phyloP scores from a whole-genome alignment of 2,797 vertebrate species.

The Enteromius argenteus region DNA sequence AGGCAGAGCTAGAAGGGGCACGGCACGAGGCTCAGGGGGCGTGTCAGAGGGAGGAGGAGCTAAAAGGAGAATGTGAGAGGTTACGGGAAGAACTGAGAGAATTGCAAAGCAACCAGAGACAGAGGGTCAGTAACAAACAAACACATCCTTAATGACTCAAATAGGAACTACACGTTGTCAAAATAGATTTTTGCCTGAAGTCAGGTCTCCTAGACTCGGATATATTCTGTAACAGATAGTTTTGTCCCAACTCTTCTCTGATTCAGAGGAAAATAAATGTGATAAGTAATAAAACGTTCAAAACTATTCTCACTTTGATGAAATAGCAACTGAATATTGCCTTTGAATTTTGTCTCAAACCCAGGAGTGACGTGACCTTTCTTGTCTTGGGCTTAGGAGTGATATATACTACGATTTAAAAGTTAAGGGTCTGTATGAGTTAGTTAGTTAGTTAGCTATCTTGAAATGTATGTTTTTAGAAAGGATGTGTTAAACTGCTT shows the following conservation, averaged over 20 bases:
- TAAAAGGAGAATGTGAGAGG: conserved; percentile 88
- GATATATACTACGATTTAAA: neutral
- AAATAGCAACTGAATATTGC: neutral
- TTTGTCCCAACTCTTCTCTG: neutral
- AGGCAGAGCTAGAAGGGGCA: conserved; percentile 91
- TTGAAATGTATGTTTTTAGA: neutral
- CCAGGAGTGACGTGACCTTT: neutral
- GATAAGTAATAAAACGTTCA: neutral
- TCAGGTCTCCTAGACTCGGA: neutral
- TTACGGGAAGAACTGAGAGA: conserved; percentile 90
- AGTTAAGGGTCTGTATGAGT: neutral
- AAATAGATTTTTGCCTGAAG: neutral
- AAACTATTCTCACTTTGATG: neutral
- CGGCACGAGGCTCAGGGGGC: conserved; percentile 89
- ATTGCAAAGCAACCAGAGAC: conserved; percentile 86
- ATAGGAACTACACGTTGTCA: neutral
- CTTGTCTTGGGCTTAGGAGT: neutral
- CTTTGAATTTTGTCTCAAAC: neutral
- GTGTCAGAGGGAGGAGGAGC: conserved; percentile 90
- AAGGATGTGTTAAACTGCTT: neutral
- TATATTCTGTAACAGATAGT: neutral
- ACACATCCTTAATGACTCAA: conserved; percentile 8
- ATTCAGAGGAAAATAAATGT: neutral
- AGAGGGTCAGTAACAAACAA: conserved; percentile 77
- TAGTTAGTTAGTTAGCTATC: neutral